These are phyloP conservation scores for Perizoma flavofasciatum DNA, from an alignment of 2,888 invertebrate genomes.

Conservation along the genomic window DNA sequence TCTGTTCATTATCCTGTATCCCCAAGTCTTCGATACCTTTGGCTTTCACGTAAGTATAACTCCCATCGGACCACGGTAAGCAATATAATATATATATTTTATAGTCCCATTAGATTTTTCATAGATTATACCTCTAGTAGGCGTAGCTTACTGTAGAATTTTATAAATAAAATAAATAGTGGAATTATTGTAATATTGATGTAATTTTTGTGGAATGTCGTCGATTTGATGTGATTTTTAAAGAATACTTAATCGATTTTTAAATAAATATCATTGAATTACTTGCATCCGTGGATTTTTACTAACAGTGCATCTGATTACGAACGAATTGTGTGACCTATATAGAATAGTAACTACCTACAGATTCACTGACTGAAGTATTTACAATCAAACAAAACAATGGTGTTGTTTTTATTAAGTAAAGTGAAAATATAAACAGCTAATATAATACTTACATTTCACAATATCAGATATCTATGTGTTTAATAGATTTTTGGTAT, in stretches of 20 bases:
- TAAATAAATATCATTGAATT: slow-evolving; percentile 10
- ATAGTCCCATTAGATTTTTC: slow-evolving; percentile 69
- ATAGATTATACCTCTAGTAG: slow-evolving; percentile 65
- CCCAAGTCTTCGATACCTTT: slow-evolving; percentile 46
- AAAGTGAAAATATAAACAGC: too few species aligned
- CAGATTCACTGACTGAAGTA: too few species aligned
- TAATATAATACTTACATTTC: slow-evolving; percentile 1
- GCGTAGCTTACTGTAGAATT: slow-evolving; percentile 75
- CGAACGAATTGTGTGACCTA: too few species aligned
- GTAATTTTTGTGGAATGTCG: slow-evolving; percentile 48
- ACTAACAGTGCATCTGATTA: too few species aligned
- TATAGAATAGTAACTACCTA: too few species aligned
- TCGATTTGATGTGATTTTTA: slow-evolving; percentile 24
- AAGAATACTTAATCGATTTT: slow-evolving; percentile 13
- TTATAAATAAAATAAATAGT: slow-evolving; percentile 60
- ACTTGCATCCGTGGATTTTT: too few species aligned
- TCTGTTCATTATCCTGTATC: slow-evolving; percentile 11
- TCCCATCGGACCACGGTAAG: slow-evolving; percentile 80
- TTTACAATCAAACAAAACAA: too few species aligned
- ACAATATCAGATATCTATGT: background rate
- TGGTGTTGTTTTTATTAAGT: too few species aligned
- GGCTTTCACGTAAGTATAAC: slow-evolving; percentile 37
- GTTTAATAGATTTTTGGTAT: background rate
- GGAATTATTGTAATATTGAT: slow-evolving; percentile 42
- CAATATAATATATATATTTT: slow-evolving; percentile 77